Base-by-base conservation (phyloP, 2,888 invertebrate genomes). In the Muscina levida region DNA sequence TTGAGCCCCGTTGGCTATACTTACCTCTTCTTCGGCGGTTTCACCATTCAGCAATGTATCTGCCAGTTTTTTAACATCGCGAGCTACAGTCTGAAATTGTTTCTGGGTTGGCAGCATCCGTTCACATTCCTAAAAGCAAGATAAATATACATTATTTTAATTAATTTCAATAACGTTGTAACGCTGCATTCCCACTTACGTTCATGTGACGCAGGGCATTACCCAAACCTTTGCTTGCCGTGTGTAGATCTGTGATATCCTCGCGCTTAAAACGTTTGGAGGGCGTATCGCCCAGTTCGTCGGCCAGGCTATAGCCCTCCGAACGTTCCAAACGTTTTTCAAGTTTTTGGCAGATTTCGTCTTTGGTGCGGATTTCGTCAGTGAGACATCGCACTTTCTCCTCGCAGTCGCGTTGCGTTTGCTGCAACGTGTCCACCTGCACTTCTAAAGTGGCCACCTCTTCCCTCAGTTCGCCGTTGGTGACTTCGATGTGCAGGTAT, bases 401-500 rank as follows among this genome's bases (percentile, higher is more conserved):
- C 73, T 92, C 92, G 79, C 91, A 92, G 76, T 91, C 92, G 83
- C 91, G 91, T 84, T 92, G 91, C 85, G 91, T 92, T 82, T 92
- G 91, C n/a, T 91, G 91, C 83, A 94, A 88, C 76, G 92, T 92
- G 84, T 91, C 90, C 83, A 94, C 90, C 90, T 92, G 92, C 85
- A 92, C 91, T 88, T 93, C 93, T 85, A 93, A 89, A 84, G 92
- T 93, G 88, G 92, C 92, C 31, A 94, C 94, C 91, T 94, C 94
- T 88, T 94, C 94, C 84, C 92, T 93, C 10, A 95, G 89, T 89
- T 94, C 94, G 74, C 93, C 92, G 84, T 94, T 94, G 31, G 93
- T 94, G 56, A 94, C 94, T 86, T 94, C 94, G 72, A 93, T 90
- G 72, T 94, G 93, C 85, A 93, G 91, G 79, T 93, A 91, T 83